Conservation (phyloP, 1,140 invertebrate genomes). For the Calliopsis andreniformis region DNA sequence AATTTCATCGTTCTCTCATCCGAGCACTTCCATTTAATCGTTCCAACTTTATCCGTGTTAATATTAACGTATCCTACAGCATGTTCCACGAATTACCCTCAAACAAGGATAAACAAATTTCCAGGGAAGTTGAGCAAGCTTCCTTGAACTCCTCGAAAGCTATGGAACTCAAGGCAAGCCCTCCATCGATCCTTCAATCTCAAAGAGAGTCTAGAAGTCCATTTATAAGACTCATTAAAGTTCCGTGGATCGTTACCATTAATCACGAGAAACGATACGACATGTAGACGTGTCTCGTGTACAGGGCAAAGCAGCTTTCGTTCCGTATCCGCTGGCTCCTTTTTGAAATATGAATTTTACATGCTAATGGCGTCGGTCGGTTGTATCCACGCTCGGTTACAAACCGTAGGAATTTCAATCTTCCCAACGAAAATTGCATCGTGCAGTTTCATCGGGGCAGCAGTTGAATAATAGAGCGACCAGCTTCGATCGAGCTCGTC, state of each 20-base stretch:
- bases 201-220: constrained; percentile 23
- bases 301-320: constrained; percentile 42
- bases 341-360: constrained; percentile 59
- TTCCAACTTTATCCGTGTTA: background rate
- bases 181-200: constrained; percentile 21
- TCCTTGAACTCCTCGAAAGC: constrained; percentile 34
- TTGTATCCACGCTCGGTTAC: background rate
- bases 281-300: background rate
- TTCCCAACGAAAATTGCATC: constrained; percentile 32
- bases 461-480: constrained; percentile 27
- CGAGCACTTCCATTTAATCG: background rate
- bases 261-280: constrained; percentile 32
- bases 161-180: constrained; percentile 21
- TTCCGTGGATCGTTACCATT: constrained; percentile 52
- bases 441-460: constrained; percentile 27
- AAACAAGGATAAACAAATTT: constrained; percentile 4
- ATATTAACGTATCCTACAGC: background rate
- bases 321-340: constrained; percentile 28
- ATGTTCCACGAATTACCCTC: background rate
- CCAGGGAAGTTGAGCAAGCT: constrained; percentile 27
- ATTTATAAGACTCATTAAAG: constrained; percentile 51
- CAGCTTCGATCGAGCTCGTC: background rate
- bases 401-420: constrained; percentile 49
- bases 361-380: constrained; percentile 44
- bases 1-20: too few species aligned